Evolutionary conservation across 2,113 vertebrate species (phyloP), one percentile per base, ranked within the genome.

Genomic region (Pseudolaguvia tuberculata): DNA sequence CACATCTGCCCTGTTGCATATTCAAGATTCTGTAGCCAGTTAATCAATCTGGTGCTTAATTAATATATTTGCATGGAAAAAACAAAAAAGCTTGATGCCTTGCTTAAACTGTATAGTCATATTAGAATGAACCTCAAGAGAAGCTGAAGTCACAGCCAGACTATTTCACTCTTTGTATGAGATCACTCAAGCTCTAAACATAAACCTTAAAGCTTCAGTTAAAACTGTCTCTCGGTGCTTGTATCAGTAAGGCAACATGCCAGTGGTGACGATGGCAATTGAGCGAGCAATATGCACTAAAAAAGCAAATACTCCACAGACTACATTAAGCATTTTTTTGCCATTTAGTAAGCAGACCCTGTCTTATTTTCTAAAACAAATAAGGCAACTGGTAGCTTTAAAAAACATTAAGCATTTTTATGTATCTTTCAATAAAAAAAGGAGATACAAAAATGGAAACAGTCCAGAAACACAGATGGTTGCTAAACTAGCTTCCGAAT

Each of bases 381-480:
- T 52, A 58, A 15, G 65, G 56, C 21, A 61, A 61, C n/a, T 70
- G 29, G 15, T 70, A 61, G 47, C 29, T 66, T 45, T 13, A 61
- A 29, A 73, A 73, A 77, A 62, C 5, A 69, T 73, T 5, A 68
- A 42, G 23, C 56, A 72, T 80, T 72, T 80, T 39, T 47, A 21
- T 62, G 45, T 51, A 80, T 51, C 42, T 42, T 56, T 50, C 25
- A 17, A 35, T 73, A 59, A 76, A 61, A 63, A 53, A 75, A 61
- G 31, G 57, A 42, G 23, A 39, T 31, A 23, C 57, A 67, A 78
- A 74, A 71, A 61, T 75, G 72, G 75, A 78, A 55, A 23, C 59
- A 71, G 48, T 72, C 59, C 45, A 75, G 52, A 42, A 47, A 75
- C 75, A 73, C 65, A 71, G 70, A 80, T 63, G 79, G 79, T 20